Conservation (phyloP, 2,113 vertebrate genomes). For the Circaetus cinerascens region DNA sequence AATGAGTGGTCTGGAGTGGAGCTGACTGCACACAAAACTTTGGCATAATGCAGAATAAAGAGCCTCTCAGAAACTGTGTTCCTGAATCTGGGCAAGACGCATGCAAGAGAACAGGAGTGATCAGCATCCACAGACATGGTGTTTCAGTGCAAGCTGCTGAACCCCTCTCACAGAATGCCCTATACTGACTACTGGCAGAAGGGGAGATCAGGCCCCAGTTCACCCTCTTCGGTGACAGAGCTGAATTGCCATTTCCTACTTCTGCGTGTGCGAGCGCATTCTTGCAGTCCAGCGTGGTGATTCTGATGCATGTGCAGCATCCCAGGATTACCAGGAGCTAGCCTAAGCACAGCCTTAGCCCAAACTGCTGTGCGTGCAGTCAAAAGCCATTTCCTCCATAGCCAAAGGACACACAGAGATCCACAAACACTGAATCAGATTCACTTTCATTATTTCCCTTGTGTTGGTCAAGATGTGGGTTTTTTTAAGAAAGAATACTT, state of each 20-base stretch:
- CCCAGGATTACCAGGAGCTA: background rate
- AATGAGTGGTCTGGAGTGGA: background rate
- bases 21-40: background rate
- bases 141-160: background rate
- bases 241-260: background rate
- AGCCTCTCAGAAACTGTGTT: background rate
- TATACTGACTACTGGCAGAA: background rate
- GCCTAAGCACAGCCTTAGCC: background rate
- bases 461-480: background rate
- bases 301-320: background rate
- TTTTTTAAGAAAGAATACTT: background rate
- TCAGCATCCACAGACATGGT: background rate
- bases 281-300: background rate
- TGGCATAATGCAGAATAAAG: background rate
- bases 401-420: background rate
- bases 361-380: background rate
- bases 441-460: background rate
- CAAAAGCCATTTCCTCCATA: background rate
- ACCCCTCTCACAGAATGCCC: background rate
- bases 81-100: background rate
- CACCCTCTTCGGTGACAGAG: background rate
- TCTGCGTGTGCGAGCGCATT: accelerated
- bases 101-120: background rate
- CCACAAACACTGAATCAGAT: background rate
- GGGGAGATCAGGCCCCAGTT: background rate